Percentiles rank a stretch among this genome's conserved stretches.
phyloP scores from a whole-genome alignment of 2,888 invertebrate species.

The Spatulosminthurus flaviceps region DNA sequence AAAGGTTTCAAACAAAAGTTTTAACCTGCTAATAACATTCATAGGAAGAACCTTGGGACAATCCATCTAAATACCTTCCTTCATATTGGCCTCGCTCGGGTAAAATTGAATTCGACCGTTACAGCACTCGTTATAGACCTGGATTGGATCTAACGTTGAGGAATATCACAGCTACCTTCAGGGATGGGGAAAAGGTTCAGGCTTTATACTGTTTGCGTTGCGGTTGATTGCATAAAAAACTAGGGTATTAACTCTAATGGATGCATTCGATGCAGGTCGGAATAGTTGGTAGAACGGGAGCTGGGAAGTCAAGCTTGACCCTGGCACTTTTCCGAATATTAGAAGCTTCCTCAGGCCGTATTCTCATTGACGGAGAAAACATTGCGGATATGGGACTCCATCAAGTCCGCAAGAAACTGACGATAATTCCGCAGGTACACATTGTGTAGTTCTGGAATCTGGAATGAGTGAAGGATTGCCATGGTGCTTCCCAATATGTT shows the following conservation, averaged over 20 bases:
- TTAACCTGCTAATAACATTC: conserved; percentile 25
- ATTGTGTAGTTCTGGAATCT: too few relatives aligned
- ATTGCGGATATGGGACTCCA: conserved; percentile 85
- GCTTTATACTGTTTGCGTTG: too few relatives aligned
- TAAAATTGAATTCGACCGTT: conserved; percentile 67
- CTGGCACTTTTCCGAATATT: conserved; percentile 84
- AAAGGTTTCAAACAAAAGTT: too few relatives aligned
- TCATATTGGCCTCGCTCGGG: conserved; percentile 68
- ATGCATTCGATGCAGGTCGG: conserved; percentile 69
- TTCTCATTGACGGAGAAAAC: conserved; percentile 84
- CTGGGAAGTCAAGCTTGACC: conserved; percentile 65
- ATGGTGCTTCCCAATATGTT: too few relatives aligned
- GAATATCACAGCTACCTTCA: conserved; percentile 66
- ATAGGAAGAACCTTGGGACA: conserved; percentile 65
- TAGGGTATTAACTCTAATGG: too few relatives aligned
- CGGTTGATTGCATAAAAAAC: too few relatives aligned
- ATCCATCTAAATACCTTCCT: conserved; percentile 53
- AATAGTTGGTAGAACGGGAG: conserved; percentile 70
- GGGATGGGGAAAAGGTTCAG: conserved; percentile 66
- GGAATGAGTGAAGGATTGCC: too few relatives aligned
- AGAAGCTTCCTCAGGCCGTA: conserved; percentile 76
- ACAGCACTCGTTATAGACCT: conserved; percentile 67
- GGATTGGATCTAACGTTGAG: conserved; percentile 68
- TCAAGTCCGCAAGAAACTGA: conserved; percentile 81
- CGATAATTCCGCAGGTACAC: conserved; percentile 72